Evolutionary conservation across 53 echinoderm and acorn worm species (phyloP), one percentile per base, ranked within the genome.

Genomic region (Mesocentrotus franciscanus): DNA sequence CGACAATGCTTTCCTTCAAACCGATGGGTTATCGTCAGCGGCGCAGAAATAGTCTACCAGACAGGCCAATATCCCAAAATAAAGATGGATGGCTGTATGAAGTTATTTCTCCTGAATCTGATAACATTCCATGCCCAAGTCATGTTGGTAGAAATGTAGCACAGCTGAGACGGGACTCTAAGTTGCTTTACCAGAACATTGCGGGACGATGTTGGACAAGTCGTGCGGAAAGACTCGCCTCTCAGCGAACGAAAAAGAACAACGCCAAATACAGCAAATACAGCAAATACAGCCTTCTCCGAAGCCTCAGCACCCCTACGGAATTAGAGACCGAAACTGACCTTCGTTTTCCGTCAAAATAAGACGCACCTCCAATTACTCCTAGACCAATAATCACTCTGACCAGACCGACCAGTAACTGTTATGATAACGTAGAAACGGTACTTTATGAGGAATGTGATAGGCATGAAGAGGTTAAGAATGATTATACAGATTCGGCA

Each of bases 1-100:
- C 60, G 60, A 26, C 61, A 22, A 91, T 91, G 91, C 15, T 91
- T 9, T 91, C 91, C 10, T 91, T 91, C 58, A 91, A 91, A 91
- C 91, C 91, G 12, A n/a, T 91, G 32, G 87, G 87, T 57, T 58
- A 57, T 87, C 5, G 58, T 58, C 91, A 62, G 15, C 34, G 66
- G 24, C 91, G 91, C 34, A 91, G 61, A 29, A 66, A 58, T 17
- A 64, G 62, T 33, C 91, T 91, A 10, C 91, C 91, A 15, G 91
- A 91, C 20, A 91, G 91, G 66, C 91, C 91, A 8, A 10, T 90
- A 30, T 90, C 91, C 35, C 27, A 30, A 20, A 91, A 15, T 34
- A 35, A 66, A 61, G 66, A 66, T 64, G 91, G 62, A 14, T 91
- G 91, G 91, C 18, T 91, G 33, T 91, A 91, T 29, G 91, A 91